Base-by-base conservation (phyloP, 1,140 invertebrate genomes). In the Listronotus oregonensis region DNA sequence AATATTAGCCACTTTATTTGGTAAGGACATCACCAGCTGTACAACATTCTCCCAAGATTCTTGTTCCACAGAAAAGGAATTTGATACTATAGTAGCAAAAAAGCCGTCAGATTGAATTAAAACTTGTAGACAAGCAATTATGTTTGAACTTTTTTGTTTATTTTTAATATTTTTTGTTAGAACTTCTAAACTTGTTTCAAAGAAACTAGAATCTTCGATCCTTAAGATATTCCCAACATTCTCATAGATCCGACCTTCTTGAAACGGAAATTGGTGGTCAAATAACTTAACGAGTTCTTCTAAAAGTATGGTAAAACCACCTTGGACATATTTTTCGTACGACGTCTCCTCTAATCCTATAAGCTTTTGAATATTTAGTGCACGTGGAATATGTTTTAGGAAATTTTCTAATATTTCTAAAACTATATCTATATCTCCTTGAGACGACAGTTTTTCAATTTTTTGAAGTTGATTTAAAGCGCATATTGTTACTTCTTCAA, bases 1-100 rank as follows among this genome's bases (percentile, higher is more conserved):
- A 66, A 81, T 83, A 75, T 92, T 93, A 5, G 88, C 87, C 0
- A 92, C 78, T 65, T 85, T 77, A 68, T 81, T 85, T 0, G 90
- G 90, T 49, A 92, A 67, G 1, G 87, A 87, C 0, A 86, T 76
- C 40, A 92, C 59, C 27, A 85, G 71, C 72, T 90, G 87, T 0
- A 89, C 78, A 14, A 82, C 82, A 31, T 78, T 79, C 39, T 83
- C 78, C 84, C 85, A 89, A 11, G 57, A 73, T 74, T 77, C 44
- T 8, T 69, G 17, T 37, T 64, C 6, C 11, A 68, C 67, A 73
- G 17, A 76, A 27, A 58, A 80, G 51, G 73, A 70, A 49, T 54
- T 9, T 34, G 17, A 17, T 6, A 86, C 59, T 14, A 87, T 63
- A 0, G 82, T 78, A 2, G 81, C 80, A 21, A 85, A 79, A 12